A percentile compares a stretch with the other conserved stretches of the same genome.
These are phyloP conservation scores for Tetragonula carbonaria DNA, from an alignment of 2,888 invertebrate species.

Conservation along the genomic window DNA sequence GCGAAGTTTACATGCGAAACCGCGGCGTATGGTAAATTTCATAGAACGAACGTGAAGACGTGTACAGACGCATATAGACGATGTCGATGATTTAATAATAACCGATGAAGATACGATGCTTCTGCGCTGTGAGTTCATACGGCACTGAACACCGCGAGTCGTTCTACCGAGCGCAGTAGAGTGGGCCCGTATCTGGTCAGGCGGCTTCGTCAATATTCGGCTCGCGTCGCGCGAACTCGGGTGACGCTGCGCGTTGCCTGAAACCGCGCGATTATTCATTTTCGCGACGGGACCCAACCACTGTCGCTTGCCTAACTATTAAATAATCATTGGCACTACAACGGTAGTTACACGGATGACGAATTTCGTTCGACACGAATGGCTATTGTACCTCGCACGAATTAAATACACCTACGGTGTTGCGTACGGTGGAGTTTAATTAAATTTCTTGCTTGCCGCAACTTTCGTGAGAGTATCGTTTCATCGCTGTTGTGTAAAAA, in stretches of 20 bases:
- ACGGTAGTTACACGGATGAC: neutral
- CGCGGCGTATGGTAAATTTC: neutral
- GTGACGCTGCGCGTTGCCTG: neutral
- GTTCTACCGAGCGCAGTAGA: slow-evolving; percentile 10
- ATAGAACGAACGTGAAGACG: neutral
- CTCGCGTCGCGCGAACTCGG: slow-evolving; percentile 15
- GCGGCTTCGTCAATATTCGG: slow-evolving; percentile 20
- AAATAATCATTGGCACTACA: slow-evolving; percentile 23
- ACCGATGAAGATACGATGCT: neutral
- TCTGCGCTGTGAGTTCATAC: slow-evolving; percentile 39
- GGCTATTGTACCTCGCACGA: slow-evolving; percentile 14
- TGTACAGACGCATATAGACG: neutral
- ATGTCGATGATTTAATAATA: neutral
- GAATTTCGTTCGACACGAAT: slow-evolving; percentile 24
- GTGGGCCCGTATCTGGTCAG: slow-evolving; percentile 5
- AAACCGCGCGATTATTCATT: slow-evolving; percentile 53
- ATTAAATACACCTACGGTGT: neutral
- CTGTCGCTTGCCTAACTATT: neutral
- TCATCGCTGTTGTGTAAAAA: neutral
- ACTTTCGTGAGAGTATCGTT: neutral
- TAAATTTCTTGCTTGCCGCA: slow-evolving; percentile 23
- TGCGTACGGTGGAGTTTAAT: slow-evolving; percentile 25
- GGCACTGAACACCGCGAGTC: slow-evolving; percentile 38
- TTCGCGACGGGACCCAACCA: slow-evolving; percentile 1
- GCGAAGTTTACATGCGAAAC: neutral